These are phyloP conservation scores for Rhinella marina DNA, from an alignment of 2,797 vertebrate species.

Conservation along the genomic window DNA sequence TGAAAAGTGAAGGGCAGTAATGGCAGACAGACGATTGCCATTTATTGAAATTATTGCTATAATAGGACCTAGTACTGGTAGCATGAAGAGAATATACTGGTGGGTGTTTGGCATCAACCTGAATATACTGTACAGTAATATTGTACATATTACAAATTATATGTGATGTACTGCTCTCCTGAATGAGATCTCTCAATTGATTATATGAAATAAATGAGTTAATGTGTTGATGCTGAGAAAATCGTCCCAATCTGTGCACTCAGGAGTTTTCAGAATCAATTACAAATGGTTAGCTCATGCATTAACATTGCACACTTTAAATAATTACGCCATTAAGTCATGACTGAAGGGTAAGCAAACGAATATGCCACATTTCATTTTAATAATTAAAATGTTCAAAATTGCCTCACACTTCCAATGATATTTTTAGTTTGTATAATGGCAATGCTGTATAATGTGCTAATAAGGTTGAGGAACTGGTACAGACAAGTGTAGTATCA, in stretches of 20 bases:
- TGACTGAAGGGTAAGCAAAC: constrained; percentile 24
- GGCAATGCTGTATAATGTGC: background rate
- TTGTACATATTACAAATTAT: background rate
- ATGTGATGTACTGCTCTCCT: background rate
- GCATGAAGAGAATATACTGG: background rate
- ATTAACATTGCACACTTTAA: constrained; percentile 35
- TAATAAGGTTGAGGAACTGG: background rate
- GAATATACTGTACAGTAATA: background rate
- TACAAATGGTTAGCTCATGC: constrained; percentile 47
- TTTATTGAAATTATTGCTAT: constrained; percentile 28
- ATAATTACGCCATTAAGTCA: constrained; percentile 55
- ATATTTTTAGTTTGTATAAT: constrained; percentile 18
- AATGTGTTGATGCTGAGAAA: constrained; percentile 32
- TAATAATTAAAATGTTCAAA: constrained; percentile 30
- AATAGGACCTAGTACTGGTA: background rate
- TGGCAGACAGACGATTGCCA: constrained; percentile 15
- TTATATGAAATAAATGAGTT: constrained; percentile 31
- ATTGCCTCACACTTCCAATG: background rate
- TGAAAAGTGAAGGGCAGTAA: constrained; percentile 28
- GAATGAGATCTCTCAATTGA: constrained; percentile 35
- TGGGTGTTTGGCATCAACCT: background rate
- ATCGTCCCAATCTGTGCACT: constrained; percentile 30
- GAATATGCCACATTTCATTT: constrained; percentile 30
- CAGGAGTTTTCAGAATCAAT: constrained; percentile 42
- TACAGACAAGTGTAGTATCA: background rate